Evolutionary conservation across 1,140 invertebrate species (phyloP).

Genomic region (Halyomorpha halys): DNA sequence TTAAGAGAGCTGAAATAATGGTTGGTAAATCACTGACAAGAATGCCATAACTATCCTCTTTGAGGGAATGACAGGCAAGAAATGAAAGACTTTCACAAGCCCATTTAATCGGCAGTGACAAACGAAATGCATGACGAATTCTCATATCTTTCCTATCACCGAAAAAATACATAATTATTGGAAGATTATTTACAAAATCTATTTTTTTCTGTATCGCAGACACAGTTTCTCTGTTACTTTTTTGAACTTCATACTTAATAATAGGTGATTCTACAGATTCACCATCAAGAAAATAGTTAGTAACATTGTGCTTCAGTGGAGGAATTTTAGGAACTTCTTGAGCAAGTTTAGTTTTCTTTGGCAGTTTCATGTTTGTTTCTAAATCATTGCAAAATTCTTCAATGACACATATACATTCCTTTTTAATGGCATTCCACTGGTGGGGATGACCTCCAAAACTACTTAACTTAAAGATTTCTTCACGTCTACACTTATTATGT

Average conservation of each 20-base stretch:
- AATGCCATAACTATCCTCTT: conserved; percentile 66
- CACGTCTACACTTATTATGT: conserved; percentile 44
- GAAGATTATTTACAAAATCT: no score
- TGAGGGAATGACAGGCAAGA: conserved; percentile 52
- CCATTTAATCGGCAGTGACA: conserved; percentile 37
- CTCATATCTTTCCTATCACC: conserved; percentile 18
- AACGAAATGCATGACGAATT: conserved; percentile 16
- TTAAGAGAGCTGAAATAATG: conserved; percentile 53
- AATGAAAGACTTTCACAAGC: conserved; percentile 55
- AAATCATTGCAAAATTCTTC: conserved; percentile 4
- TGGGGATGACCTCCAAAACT: conserved; percentile 66
- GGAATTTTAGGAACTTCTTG: conserved; percentile 38
- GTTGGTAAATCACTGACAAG: conserved; percentile 61
- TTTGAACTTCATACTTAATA: conserved; percentile 6
- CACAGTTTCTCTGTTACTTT: no score
- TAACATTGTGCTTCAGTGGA: conserved; percentile 33
- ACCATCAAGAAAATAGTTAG: conserved; percentile 15
- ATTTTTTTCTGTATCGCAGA: no score
- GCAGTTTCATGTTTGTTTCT: not conserved
- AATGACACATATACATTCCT: conserved; percentile 40
- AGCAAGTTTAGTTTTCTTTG: not conserved
- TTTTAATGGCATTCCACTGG: conserved; percentile 61
- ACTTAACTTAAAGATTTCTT: conserved; percentile 55
- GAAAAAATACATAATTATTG: conserved; percentile 20
- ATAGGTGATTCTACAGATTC: conserved; percentile 4